Conservation (phyloP, 2,113 vertebrate species). For the Mobula hypostoma region DNA sequence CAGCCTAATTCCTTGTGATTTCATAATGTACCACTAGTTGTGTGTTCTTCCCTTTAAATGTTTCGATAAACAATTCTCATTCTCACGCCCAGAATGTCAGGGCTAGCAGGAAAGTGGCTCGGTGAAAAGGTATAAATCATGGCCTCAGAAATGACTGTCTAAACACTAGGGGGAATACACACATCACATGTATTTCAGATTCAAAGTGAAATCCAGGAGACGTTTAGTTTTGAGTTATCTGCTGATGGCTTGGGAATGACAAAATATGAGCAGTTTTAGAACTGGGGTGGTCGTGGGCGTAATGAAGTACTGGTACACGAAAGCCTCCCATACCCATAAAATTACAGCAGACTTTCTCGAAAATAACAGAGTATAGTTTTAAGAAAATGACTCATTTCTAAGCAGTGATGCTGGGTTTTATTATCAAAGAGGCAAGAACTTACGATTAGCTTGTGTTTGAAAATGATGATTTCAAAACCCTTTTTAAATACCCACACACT, state of each 20-base stretch:
- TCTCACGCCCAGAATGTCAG: slow-evolving; percentile 33
- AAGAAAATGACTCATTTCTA: slow-evolving; percentile 1
- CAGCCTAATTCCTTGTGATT: neutral
- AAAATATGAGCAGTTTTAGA: neutral
- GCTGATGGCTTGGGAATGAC: neutral
- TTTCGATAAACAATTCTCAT: slow-evolving; percentile 31
- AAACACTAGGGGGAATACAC: neutral
- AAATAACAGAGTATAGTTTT: neutral
- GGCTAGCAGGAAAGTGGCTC: neutral
- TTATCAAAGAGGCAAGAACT: slow-evolving; percentile 30
- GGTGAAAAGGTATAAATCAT: slow-evolving; percentile 17
- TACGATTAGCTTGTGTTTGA: neutral
- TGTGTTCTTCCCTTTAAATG: neutral
- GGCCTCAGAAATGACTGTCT: neutral
- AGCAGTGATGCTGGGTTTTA: neutral
- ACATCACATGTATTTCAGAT: neutral
- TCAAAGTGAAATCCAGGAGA: neutral
- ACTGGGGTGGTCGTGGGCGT: neutral
- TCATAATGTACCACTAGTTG: neutral
- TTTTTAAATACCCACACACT: neutral
- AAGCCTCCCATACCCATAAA: neutral
- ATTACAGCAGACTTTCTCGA: neutral
- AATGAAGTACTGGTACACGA: neutral
- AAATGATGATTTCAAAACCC: neutral
- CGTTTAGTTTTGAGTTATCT: neutral